phyloP scores from a whole-genome alignment of 2,113 vertebrate species.

The Myocastor coypus region DNA sequence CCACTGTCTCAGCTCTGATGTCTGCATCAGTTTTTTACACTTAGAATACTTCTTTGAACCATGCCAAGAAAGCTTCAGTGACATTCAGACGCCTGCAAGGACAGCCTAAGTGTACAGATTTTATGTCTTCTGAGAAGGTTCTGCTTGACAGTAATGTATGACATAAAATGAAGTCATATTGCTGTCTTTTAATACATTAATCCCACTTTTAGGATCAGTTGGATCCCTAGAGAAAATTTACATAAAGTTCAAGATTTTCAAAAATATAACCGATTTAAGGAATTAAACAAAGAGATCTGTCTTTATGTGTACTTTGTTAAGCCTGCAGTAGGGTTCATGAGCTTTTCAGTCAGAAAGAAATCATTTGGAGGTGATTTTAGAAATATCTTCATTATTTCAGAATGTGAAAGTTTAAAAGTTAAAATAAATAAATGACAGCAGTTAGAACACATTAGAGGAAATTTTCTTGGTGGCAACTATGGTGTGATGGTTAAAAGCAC shows the following conservation, averaged over 20 bases:
- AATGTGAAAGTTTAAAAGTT: constrained; percentile 8
- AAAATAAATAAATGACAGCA: background rate
- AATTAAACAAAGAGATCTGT: background rate
- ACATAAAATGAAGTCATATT: background rate
- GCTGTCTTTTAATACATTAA: background rate
- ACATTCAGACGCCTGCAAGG: background rate
- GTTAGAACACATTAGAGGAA: background rate
- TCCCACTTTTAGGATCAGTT: constrained; percentile 1
- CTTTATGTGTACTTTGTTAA: constrained; percentile 38
- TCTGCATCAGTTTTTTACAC: background rate
- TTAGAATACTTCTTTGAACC: background rate
- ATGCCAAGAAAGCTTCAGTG: background rate
- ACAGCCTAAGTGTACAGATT: background rate
- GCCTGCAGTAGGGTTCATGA: background rate
- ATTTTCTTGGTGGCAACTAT: background rate
- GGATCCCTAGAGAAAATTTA: background rate
- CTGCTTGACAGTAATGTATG: background rate
- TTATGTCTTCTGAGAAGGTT: background rate
- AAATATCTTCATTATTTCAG: background rate
- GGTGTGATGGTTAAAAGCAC: background rate
- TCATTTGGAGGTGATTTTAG: background rate
- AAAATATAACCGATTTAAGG: constrained; percentile 32
- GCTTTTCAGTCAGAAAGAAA: constrained; percentile 38
- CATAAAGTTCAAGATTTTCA: constrained; percentile 37
- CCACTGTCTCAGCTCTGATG: background rate